Evolutionary conservation across 2,113 vertebrate species (phyloP).

Genomic region (Nannospalax galili): DNA sequence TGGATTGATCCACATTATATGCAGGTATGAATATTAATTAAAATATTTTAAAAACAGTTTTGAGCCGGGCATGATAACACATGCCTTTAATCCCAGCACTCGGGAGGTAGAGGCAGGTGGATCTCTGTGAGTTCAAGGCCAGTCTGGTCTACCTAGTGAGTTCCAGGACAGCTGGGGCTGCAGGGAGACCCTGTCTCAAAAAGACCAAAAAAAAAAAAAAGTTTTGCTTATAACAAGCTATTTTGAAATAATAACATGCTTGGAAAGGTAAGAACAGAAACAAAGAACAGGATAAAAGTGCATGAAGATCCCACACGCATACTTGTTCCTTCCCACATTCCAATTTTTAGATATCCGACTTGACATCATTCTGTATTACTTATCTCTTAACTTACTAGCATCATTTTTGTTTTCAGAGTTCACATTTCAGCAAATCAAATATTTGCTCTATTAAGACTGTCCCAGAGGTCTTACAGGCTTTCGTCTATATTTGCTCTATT

Average conservation of each 20-base stretch:
- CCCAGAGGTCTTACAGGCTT: neutral
- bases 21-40: neutral
- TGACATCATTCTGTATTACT: neutral
- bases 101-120: no score
- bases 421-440: neutral
- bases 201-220: no score
- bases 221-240: neutral
- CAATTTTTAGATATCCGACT: neutral
- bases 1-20: neutral
- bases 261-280: neutral
- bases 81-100: no score
- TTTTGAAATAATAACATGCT: neutral
- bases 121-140: no score
- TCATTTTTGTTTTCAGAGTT: neutral
- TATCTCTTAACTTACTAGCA: neutral
- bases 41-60: no score
- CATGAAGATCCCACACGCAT: neutral
- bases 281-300: neutral
- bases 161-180: no score
- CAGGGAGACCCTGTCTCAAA: no score
- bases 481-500: neutral
- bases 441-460: neutral
- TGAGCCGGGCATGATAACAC: no score
- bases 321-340: neutral
- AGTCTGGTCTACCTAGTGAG: no score